phyloP scores from a whole-genome alignment of 2,113 vertebrate genomes.

The Thermophis baileyi region DNA sequence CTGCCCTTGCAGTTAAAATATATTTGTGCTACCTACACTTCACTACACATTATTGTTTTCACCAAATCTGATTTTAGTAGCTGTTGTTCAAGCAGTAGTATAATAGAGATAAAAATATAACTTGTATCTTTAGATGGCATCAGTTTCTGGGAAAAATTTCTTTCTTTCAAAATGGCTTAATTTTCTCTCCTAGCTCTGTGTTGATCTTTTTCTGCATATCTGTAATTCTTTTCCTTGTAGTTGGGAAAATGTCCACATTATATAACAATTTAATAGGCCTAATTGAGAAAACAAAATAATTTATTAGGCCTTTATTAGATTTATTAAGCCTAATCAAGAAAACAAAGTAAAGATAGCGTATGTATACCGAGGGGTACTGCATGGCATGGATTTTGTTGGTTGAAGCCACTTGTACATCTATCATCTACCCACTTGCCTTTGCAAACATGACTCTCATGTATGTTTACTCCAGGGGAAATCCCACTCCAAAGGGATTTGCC shows the following conservation, averaged over 20 bases:
- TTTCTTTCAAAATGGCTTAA: not conserved
- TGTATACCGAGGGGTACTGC: not conserved
- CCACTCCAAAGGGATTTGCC: not conserved
- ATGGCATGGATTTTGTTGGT: not conserved
- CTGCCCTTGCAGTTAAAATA: not conserved
- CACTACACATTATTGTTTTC: not conserved
- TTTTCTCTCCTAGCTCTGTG: not conserved
- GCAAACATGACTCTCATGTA: not conserved
- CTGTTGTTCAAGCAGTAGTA: not conserved
- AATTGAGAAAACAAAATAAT: not conserved
- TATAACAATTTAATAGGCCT: not conserved
- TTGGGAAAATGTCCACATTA: not conserved
- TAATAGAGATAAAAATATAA: conserved; percentile 31
- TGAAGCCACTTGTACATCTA: not conserved
- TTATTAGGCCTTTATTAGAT: not conserved
- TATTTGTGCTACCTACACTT: conserved; percentile 4
- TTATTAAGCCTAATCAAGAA: not conserved
- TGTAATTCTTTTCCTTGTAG: not conserved
- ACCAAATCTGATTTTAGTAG: conserved; percentile 12
- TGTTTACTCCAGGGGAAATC: not conserved
- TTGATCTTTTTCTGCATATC: not conserved
- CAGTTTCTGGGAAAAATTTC: not conserved
- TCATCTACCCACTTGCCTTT: not conserved
- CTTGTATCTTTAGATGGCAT: conserved; percentile 13
- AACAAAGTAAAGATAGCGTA: not conserved